Evolutionary conservation across 2,113 vertebrate genomes (phyloP).

Genomic region (Plotosus lineatus): DNA sequence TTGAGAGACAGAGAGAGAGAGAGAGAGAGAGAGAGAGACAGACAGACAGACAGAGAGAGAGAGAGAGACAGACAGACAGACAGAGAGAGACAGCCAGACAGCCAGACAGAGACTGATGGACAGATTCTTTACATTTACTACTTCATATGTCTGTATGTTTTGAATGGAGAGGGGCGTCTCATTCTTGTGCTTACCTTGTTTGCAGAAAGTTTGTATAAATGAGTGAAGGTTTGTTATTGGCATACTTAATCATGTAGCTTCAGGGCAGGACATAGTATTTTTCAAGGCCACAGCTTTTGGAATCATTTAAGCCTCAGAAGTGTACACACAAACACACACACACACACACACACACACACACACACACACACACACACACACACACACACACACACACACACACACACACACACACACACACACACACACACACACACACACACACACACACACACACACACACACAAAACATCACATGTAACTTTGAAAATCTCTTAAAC

Average conservation of each 20-base stretch:
- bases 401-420: background rate
- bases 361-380: conserved; percentile 28
- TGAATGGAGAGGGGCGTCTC: conserved; percentile 42
- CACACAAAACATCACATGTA: background rate
- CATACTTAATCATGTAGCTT: conserved; percentile 77
- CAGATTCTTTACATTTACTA: conserved; percentile 28
- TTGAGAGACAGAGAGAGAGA: conserved; percentile 19
- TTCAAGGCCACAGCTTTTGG: conserved; percentile 72
- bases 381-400: background rate
- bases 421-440: conserved; percentile 10
- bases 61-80: conserved; percentile 21
- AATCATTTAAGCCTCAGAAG: conserved; percentile 72
- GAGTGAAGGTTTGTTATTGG: conserved; percentile 72
- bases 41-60: conserved; percentile 35
- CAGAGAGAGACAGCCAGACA: conserved; percentile 42
- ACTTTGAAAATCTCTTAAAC: background rate
- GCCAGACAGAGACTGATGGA: conserved; percentile 54
- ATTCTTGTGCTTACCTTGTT: conserved; percentile 30
- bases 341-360: conserved; percentile 3
- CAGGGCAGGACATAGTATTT: conserved; percentile 70
- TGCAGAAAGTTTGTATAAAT: conserved; percentile 70
- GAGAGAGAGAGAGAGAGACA: conserved; percentile 26
- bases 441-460: conserved; percentile 31
- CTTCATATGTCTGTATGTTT: conserved; percentile 16
- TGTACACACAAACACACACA: background rate